Evolutionary conservation across 2,797 vertebrate genomes (phyloP), one percentile per base, ranked within the genome.

Genomic region (Pseudomugil gertrudae): DNA sequence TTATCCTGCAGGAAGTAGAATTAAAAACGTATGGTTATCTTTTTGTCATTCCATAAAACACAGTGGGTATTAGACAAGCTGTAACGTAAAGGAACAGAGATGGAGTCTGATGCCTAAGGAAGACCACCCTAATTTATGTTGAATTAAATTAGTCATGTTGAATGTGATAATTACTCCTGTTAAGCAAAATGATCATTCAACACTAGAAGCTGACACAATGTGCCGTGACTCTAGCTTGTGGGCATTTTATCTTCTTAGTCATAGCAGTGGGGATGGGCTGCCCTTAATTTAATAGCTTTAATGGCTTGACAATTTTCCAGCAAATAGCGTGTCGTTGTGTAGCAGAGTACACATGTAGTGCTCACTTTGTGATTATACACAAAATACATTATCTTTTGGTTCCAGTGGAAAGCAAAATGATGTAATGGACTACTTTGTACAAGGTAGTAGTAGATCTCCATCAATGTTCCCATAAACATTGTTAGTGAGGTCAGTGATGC

Each of bases 111-210:
- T 40, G 85, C 90, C 91, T 8, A 74, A 83, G 86, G 89, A 87
- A 5, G 53, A 21, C 58, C 19, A 33, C 17, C 10, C 78, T 85
- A 85, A 91, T 89, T 88, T 85, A 83, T 88, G 83, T 87, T 84
- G 76, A 78, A 86, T 88, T 87, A 87, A 87, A 90, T 90, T 87
- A 91, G 84, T 89, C 81, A 80, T 86, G 87, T 88, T 82, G 79
- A 85, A 87, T 57, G 80, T 65, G 74, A 87, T 89, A 91, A 91
- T 90, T 87, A 80, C 78, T 85, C 81, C 67, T 83, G 80, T 91
- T 88, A 81, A 81, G 76, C 66, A 1, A 88, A 88, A 87, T 78
- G 81, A 92, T 91, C 81, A 80, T 81, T 72, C 59, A 64, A 35
- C 78, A 62, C 50, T 33, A 70, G 69, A 79, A 30, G 58, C 80